phyloP scores from a whole-genome alignment of 2,113 vertebrate species.

The Trogon melanurus region DNA sequence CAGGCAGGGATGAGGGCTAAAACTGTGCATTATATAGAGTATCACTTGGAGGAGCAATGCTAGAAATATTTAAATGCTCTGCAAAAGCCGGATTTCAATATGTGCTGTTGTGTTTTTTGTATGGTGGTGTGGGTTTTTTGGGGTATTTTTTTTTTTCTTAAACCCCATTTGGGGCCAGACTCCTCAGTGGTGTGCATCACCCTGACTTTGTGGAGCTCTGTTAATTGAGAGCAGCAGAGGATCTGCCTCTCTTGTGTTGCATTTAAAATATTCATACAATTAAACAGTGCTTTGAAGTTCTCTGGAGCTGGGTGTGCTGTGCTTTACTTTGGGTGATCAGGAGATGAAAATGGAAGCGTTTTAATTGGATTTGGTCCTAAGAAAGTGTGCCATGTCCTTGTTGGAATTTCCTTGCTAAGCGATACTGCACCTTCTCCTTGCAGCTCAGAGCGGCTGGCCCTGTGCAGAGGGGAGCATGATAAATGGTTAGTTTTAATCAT shows the following conservation, averaged over 20 bases:
- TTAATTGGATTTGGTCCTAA: constrained; percentile 67
- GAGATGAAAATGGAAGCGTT: constrained; percentile 63
- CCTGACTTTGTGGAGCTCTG: background rate
- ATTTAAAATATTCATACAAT: constrained; percentile 57
- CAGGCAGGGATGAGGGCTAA: background rate
- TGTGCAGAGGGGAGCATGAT: constrained; percentile 25
- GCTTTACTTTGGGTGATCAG: constrained; percentile 32
- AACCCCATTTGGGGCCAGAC: background rate
- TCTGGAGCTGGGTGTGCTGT: background rate
- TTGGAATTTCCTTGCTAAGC: constrained; percentile 50
- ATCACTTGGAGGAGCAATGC: background rate
- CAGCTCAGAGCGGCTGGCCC: background rate
- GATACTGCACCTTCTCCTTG: background rate
- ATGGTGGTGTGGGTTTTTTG: too few species aligned
- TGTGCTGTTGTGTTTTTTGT: background rate
- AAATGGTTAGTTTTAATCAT: constrained; percentile 62
- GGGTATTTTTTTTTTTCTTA: background rate
- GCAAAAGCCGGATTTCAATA: background rate
- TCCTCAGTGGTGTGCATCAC: background rate
- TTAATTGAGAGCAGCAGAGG: constrained; percentile 34
- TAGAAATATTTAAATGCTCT: background rate
- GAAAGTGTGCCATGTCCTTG: constrained; percentile 65
- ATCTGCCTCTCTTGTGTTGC: constrained; percentile 3
- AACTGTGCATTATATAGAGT: background rate
- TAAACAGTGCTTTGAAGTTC: constrained; percentile 56